Conservation (phyloP, 2,113 vertebrate genomes). For the Phoxinus phoxinus region DNA sequence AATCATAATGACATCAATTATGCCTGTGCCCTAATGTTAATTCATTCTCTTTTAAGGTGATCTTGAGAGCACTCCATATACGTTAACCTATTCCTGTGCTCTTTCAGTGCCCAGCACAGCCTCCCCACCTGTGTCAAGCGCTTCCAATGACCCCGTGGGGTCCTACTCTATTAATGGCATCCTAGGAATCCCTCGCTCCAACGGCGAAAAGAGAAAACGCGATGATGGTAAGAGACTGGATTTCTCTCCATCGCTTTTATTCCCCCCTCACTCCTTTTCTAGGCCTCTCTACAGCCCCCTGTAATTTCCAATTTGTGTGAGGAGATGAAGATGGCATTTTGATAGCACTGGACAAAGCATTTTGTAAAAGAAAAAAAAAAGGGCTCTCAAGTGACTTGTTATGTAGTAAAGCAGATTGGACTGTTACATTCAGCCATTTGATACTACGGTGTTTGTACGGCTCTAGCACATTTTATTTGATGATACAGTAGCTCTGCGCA, state of each 20-base stretch:
- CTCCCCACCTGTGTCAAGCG: constrained; percentile 97
- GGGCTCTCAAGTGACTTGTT: constrained; percentile 77
- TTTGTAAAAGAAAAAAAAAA: constrained; percentile 41
- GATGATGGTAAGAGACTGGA: constrained; percentile 91
- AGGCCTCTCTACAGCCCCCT: constrained; percentile 65
- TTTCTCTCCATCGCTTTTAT: constrained; percentile 62
- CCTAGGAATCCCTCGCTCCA: constrained; percentile 99
- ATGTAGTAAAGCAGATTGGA: constrained; percentile 64
- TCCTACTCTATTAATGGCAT: constrained; percentile 99
- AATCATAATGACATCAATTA: constrained; percentile 16
- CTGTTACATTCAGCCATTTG: constrained; percentile 45
- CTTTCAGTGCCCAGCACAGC: constrained; percentile 94
- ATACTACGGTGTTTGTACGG: constrained; percentile 39
- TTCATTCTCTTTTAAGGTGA: constrained; percentile 21
- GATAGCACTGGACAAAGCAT: constrained; percentile 65
- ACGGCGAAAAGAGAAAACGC: constrained; percentile 99
- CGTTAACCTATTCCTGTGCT: constrained; percentile 70
- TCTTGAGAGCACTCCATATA: constrained; percentile 41
- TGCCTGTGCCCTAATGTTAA: constrained; percentile 18
- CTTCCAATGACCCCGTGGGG: constrained; percentile 98
- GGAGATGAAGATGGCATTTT: constrained; percentile 65
- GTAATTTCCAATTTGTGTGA: constrained; percentile 70
- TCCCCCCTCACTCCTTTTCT: constrained; percentile 60
- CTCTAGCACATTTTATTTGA: constrained; percentile 50
- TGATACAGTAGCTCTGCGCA: constrained; percentile 41